Conservation (phyloP, 2,113 vertebrate species). For the Amphiprion ocellaris region DNA sequence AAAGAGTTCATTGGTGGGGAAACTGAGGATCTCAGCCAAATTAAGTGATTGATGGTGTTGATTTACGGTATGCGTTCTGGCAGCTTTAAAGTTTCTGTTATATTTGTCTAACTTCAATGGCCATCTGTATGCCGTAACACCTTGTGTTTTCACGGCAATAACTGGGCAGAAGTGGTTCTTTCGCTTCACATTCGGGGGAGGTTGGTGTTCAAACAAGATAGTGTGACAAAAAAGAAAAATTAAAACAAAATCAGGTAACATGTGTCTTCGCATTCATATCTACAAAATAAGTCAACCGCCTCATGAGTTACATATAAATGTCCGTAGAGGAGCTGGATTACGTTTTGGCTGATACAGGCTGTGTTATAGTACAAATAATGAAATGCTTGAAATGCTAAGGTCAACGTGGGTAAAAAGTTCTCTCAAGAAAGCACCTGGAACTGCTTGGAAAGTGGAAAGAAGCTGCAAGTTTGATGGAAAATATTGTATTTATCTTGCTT, state of each 20-base stretch:
- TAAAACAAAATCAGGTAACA: not conserved
- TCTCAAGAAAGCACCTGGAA: not conserved
- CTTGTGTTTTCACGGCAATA: not conserved
- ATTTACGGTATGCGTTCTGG: not conserved
- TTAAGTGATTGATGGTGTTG: not conserved
- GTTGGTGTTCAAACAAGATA: not conserved
- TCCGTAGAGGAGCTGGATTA: not conserved
- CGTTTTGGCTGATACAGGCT: not conserved
- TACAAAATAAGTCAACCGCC: conserved; percentile 6
- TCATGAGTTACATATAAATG: not conserved
- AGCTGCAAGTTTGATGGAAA: not conserved
- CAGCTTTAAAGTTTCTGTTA: not conserved
- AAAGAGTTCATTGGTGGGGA: not conserved
- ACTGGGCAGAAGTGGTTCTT: conserved; percentile 11
- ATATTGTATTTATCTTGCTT: not conserved
- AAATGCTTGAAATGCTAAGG: not conserved
- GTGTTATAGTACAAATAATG: not conserved
- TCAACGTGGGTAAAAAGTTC: too few relatives aligned
- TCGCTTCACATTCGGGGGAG: conserved; percentile 46
- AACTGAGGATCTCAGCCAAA: not conserved
- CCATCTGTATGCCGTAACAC: not conserved
- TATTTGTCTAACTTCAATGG: fast-evolving
- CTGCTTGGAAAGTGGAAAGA: conserved; percentile 4
- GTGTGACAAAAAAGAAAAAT: not conserved
- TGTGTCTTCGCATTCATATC: not conserved